Evolutionary conservation across 2,797 vertebrate species (phyloP), one percentile per base, ranked within the genome.

Genomic region (Synaphobranchus kaupii): DNA sequence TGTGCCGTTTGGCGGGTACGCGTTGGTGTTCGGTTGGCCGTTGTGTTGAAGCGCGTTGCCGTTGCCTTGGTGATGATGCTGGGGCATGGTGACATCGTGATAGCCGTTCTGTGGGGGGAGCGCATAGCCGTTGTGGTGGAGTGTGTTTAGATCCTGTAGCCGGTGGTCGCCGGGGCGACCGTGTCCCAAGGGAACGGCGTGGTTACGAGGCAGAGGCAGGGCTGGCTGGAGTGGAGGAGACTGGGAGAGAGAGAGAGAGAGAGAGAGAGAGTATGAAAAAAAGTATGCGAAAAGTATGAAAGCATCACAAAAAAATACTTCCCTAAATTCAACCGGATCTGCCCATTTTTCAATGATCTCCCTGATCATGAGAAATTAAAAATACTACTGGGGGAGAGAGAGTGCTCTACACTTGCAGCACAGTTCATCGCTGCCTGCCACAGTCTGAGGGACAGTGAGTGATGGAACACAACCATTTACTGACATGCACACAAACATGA

Each of bases 181-280:
- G 90, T 84, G 92, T 85, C 85, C 89, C 86, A 88, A 90, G 90
- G 90, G 90, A 39, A 12, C 80, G 20, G 80, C 25, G 25, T 66
- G 47, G n/a, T 31, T 39, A 20, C 34, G 66, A 56, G 90, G 87
- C 56, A 63, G 91, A 88, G 89, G 91, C 89, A 91, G 90, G 85
- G 90, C 86, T 89, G 90, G 93, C 94, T 93, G 92, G 88, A 93
- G 90, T 88, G 87, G 78, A 92, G 47, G 83, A 87, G 82, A 28
- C 91, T 92, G 83, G 87, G 88, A 58, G 85, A 39, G 73, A 58
- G 83, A 78, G 9, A 84, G 52, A 60, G 52, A 20, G 34, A 56
- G 68, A 63, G 17, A 54, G 63, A 31, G 22, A 34, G 73, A 54
- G n/a, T n/a, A n/a, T n/a, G n/a, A n/a, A n/a, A n/a, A n/a, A n/a